phyloP scores from a whole-genome alignment of 2,888 invertebrate species.

The Stramonita haemastoma region DNA sequence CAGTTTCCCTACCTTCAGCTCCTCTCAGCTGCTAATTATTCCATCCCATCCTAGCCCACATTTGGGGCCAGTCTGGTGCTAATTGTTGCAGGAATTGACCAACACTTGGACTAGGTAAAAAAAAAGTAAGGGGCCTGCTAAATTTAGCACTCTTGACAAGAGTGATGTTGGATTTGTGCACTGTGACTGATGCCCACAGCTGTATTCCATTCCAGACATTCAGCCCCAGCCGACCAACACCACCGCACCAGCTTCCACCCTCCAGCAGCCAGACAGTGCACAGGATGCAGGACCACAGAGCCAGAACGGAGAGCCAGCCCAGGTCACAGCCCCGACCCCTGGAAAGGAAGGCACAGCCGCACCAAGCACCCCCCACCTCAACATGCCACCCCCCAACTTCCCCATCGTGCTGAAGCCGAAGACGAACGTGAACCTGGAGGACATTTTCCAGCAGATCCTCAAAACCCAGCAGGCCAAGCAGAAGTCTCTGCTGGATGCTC shows the following conservation, averaged over 20 bases:
- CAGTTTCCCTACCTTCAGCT: too few species aligned
- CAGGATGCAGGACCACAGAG: not conserved
- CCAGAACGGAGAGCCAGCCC: not conserved
- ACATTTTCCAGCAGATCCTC: not conserved
- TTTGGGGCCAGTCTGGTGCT: too few species aligned
- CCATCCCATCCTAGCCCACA: too few species aligned
- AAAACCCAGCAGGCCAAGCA: not conserved
- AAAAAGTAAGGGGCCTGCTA: too few species aligned
- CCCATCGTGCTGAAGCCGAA: not conserved
- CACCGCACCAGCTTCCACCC: not conserved
- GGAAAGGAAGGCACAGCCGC: not conserved
- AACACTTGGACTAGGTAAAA: too few species aligned
- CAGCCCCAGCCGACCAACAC: too few species aligned
- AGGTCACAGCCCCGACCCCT: not conserved
- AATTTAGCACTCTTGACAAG: too few species aligned
- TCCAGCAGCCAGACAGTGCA: not conserved
- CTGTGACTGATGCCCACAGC: too few species aligned
- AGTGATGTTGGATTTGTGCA: too few species aligned
- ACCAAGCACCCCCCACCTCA: not conserved
- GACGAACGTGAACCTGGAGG: not conserved
- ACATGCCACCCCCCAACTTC: not conserved
- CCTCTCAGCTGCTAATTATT: too few species aligned
- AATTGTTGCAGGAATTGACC: too few species aligned
- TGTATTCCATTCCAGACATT: too few species aligned
- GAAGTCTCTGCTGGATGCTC: not conserved